A percentile compares a stretch with the other conserved stretches of the same genome.
Conservation (phyloP, 2,113 vertebrate genomes). For the Polyodon spathula region DNA sequence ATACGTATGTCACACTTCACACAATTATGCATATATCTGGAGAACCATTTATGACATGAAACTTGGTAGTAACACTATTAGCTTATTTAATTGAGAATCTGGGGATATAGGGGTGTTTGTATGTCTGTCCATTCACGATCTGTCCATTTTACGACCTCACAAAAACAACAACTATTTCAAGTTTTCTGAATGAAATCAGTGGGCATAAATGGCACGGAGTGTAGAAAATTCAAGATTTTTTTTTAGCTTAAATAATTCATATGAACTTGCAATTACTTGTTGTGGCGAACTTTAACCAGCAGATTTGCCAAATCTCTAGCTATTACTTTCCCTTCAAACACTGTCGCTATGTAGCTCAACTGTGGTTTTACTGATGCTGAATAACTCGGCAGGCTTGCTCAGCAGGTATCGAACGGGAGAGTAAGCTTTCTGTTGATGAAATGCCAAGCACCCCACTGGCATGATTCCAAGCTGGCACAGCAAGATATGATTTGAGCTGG, state of each 20-base stretch:
- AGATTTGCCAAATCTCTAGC: background rate
- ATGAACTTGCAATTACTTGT: background rate
- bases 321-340: background rate
- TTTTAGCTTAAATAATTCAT: background rate
- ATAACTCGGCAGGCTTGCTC: constrained; percentile 7
- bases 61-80: too few relatives aligned
- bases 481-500: constrained; percentile 12
- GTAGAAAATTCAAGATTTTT: background rate
- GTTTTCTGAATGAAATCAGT: background rate
- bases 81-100: too few relatives aligned
- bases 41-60: too few relatives aligned
- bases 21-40: too few relatives aligned
- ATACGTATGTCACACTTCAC: too few relatives aligned
- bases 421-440: constrained; percentile 9
- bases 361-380: constrained; percentile 9
- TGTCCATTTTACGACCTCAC: background rate
- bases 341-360: constrained; percentile 9
- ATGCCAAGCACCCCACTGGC: constrained; percentile 16
- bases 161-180: background rate
- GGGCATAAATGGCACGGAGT: background rate
- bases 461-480: constrained; percentile 11
- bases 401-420: constrained; percentile 17
- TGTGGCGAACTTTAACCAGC: background rate
- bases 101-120: too few relatives aligned
- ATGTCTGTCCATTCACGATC: too few relatives aligned